Evolutionary conservation across 2,113 vertebrate species (phyloP), one percentile per base, ranked within the genome.

Genomic region (Oenanthe oenanthe): DNA sequence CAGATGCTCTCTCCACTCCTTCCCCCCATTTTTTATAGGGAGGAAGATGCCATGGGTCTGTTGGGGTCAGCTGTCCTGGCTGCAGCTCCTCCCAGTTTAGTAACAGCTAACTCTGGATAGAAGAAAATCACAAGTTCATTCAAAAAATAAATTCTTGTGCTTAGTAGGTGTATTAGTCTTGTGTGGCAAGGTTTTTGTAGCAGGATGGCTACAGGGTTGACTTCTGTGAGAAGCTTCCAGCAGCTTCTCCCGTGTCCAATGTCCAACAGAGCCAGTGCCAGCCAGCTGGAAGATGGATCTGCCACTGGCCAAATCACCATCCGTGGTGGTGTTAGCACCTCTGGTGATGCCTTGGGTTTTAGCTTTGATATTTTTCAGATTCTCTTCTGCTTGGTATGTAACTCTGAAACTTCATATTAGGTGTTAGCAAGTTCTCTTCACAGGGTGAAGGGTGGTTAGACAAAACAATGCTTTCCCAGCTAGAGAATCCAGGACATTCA

Each of bases 231-330:
- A 60, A 74, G 40, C 2, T 50, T 50, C 16, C 5, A 53, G 45
- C 76, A 65, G 31, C 10, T 56, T 58, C 13, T 7, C 10, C 61
- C 3, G 1, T 36, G 62, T 34, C 67, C 5, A 0, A 1, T 36
- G 62, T 34, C 67, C 5, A 0, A 26, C 1, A 53, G 24, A 84
- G 17, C 6, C 32, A 62, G 4, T 14, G 6, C 8, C 34, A 73
- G 18, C 9, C 0, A 0, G 14, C 12, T 85, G 31, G 17, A 51
- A 65, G 65, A 58, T 0, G 2, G 8, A 43, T 18, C 10, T 0
- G 0, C 18, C 1, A 0, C 7, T 82, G 60, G 54, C 21, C 45
- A 78, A 68, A 21, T 26, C 0, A 0, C 13, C 13, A 50, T 16
- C 34, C 81, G 14, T 0, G 0, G 29, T 3, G 3, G 15, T 7